Percentiles rank a stretch among this genome's conserved stretches.
Conservation (phyloP, 2,888 invertebrate genomes). For the Exephanes ischioxanthus region DNA sequence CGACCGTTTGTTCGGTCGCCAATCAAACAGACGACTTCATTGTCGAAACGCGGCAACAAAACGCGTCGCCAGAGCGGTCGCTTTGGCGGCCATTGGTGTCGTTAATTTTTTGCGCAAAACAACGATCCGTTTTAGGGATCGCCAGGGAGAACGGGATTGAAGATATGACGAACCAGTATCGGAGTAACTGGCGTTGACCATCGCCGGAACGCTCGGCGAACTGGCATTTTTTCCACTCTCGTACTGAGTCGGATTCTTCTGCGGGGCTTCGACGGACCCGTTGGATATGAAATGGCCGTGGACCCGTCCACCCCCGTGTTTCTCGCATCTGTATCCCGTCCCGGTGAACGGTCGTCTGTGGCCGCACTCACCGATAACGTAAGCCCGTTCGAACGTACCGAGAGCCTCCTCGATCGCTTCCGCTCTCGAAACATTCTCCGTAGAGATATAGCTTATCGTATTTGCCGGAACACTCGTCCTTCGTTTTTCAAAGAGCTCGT, state of each 20-base stretch:
- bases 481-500: slow-evolving; percentile 82
- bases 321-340: slow-evolving; percentile 83
- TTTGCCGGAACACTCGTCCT: slow-evolving; percentile 81
- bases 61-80: too few relatives aligned
- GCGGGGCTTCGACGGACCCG: slow-evolving; percentile 76
- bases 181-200: slow-evolving; percentile 81
- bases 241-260: slow-evolving; percentile 77
- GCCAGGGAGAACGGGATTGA: too few relatives aligned
- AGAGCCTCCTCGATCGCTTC: slow-evolving; percentile 74
- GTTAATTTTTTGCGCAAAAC: too few relatives aligned
- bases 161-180: slow-evolving; percentile 77
- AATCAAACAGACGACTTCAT: too few relatives aligned
- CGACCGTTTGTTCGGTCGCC: too few relatives aligned
- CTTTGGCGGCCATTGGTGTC: too few relatives aligned
- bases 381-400: slow-evolving; percentile 76
- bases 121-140: too few relatives aligned
- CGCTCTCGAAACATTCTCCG: slow-evolving; percentile 80
- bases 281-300: slow-evolving; percentile 77
- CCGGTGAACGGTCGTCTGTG: slow-evolving; percentile 79
- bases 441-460: slow-evolving; percentile 82
- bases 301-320: slow-evolving; percentile 78
- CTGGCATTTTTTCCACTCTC: slow-evolving; percentile 80
- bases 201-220: slow-evolving; percentile 81
- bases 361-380: slow-evolving; percentile 81
- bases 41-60: too few relatives aligned